These are phyloP conservation scores for Hyposmocoma kahamanoa DNA, from an alignment of 1,140 invertebrate genomes.

Conservation along the genomic window DNA sequence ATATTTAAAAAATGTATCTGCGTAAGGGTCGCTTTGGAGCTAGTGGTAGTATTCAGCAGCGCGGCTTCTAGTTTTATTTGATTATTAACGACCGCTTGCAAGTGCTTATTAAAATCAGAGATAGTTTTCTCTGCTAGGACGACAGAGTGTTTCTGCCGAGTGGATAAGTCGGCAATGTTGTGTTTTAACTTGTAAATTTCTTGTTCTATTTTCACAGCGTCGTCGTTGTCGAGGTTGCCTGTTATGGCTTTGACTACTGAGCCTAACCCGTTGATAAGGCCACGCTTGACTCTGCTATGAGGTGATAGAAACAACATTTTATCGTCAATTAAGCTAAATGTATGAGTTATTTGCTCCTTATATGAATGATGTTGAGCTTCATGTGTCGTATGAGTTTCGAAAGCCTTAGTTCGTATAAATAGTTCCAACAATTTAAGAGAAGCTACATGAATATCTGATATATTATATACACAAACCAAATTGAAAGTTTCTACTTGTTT, in stretches of 20 bases:
- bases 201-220: not conserved
- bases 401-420: not conserved
- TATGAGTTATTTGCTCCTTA: not conserved
- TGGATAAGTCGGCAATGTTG: not conserved
- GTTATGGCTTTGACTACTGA: not conserved
- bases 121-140: not conserved
- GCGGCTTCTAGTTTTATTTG: not conserved
- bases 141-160: not conserved
- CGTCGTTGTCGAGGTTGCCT: not conserved
- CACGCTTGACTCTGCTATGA: not conserved
- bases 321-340: not conserved
- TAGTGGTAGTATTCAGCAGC: not conserved
- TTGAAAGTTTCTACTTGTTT: conserved; percentile 17
- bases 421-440: not conserved
- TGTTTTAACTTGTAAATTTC: not conserved
- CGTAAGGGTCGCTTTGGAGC: too few species aligned
- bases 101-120: not conserved
- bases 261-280: not conserved
- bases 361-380: not conserved
- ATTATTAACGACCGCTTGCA: not conserved
- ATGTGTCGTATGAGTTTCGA: not conserved
- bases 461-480: conserved; percentile 14
- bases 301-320: not conserved
- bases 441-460: conserved; percentile 9
- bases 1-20: not conserved